Conservation (phyloP, 2,888 invertebrate genomes). For the Diloba caeruleocephala region DNA sequence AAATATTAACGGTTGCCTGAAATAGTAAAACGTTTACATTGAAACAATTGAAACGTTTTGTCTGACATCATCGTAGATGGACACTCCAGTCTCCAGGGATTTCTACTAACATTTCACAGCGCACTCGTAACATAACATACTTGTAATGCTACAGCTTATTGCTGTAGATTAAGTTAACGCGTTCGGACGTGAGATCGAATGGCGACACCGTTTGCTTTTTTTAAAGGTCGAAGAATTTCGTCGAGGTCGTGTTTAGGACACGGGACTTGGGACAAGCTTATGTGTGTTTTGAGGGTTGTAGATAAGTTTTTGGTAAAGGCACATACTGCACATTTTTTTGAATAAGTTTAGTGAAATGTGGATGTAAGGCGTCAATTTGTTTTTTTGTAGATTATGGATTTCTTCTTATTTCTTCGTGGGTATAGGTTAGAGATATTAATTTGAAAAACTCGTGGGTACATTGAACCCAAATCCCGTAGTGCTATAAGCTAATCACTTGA, state of each 20-base stretch:
- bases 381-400: no score
- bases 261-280: no score
- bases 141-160: slow-evolving; percentile 26
- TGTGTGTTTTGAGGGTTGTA: no score
- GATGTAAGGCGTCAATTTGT: no score
- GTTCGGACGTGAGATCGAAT: slow-evolving; percentile 18
- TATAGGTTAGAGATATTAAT: no score
- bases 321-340: no score
- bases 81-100: slow-evolving; percentile 28
- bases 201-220: slow-evolving; percentile 10
- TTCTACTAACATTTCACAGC: slow-evolving; percentile 10
- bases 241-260: neutral
- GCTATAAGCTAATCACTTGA: no score
- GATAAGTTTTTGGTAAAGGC: no score
- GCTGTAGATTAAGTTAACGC: slow-evolving; percentile 25
- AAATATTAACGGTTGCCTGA: slow-evolving; percentile 36
- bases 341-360: no score
- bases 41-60: slow-evolving; percentile 45
- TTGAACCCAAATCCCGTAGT: no score
- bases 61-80: slow-evolving; percentile 19
- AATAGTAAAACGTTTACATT: slow-evolving; percentile 38
- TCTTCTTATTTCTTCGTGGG: no score
- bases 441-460: no score
- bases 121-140: slow-evolving; percentile 7
- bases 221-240: slow-evolving; percentile 1